A percentile compares a stretch with the other conserved stretches of the same genome.
phyloP scores from a whole-genome alignment of 2,888 invertebrate genomes.

The Apotomis capreana region DNA sequence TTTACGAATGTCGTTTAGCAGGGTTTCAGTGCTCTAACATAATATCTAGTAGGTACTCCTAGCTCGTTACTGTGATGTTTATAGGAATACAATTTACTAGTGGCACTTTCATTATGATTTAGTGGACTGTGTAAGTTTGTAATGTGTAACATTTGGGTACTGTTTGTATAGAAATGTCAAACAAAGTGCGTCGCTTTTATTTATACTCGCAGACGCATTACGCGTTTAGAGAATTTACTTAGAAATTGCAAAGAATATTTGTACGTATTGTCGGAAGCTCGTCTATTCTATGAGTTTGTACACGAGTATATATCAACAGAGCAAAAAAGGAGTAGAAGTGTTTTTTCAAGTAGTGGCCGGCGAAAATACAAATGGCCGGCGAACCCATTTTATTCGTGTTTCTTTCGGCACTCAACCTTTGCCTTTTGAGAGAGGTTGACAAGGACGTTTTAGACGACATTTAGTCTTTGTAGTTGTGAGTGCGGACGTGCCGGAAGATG shows the following conservation, averaged over 20 bases:
- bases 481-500: slow-evolving; percentile 28
- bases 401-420: slow-evolving; percentile 9
- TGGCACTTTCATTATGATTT: not conserved
- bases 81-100: slow-evolving; percentile 1
- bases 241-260: not conserved
- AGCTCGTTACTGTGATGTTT: slow-evolving; percentile 3
- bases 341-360: not conserved
- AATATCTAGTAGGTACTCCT: slow-evolving; percentile 2
- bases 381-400: slow-evolving; percentile 12
- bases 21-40: slow-evolving; percentile 26
- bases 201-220: not conserved
- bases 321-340: not conserved
- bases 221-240: not conserved
- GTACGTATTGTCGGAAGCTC: not conserved
- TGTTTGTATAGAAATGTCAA: too few species aligned
- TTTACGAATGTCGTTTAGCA: slow-evolving; percentile 67
- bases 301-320: not conserved
- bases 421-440: slow-evolving; percentile 27
- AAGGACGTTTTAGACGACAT: slow-evolving; percentile 33
- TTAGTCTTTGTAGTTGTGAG: slow-evolving; percentile 38
- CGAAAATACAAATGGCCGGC: slow-evolving; percentile 7
- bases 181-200: too few species aligned
- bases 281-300: not conserved
- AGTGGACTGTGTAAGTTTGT: too few species aligned
- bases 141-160: too few species aligned